A percentile compares a stretch with the other conserved stretches of the same genome.
Conservation (phyloP, 2,113 vertebrate species). For the Dicaeum eximium region DNA sequence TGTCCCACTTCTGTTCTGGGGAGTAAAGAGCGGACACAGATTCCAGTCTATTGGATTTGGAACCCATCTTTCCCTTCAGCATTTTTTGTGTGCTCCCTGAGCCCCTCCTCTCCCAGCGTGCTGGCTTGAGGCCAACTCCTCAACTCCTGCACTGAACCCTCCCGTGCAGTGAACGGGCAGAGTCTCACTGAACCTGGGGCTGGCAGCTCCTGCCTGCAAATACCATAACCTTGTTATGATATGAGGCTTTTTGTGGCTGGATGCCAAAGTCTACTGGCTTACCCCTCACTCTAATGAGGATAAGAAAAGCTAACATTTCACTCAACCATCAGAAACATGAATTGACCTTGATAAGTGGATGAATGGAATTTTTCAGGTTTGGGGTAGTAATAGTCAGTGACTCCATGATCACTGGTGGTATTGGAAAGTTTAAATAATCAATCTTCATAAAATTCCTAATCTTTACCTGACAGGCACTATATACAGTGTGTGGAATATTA, state of each 20-base stretch:
- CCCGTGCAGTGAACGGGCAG: not conserved
- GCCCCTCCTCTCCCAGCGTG: rapidly evolving
- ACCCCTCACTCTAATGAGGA: not conserved
- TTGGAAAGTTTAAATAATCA: constrained; percentile 30
- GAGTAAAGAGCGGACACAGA: not conserved
- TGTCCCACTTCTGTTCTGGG: not conserved
- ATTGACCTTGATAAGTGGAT: constrained; percentile 47
- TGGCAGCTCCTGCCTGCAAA: not conserved
- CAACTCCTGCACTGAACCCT: not conserved
- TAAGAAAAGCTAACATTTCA: constrained; percentile 45
- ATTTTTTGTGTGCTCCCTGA: not conserved
- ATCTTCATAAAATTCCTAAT: constrained; percentile 40
- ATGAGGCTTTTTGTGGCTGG: not conserved
- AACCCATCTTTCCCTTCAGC: not conserved
- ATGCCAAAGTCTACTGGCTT: constrained; percentile 33
- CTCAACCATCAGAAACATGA: constrained; percentile 38
- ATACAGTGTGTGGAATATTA: constrained; percentile 25
- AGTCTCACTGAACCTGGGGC: not conserved
- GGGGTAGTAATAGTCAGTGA: not conserved
- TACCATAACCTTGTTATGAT: not conserved
- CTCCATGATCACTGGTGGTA: not conserved
- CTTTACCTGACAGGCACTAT: constrained; percentile 27
- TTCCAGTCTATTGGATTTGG: not conserved
- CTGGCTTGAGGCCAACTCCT: not conserved
- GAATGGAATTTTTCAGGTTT: constrained; percentile 45